Conservation (phyloP, 2,888 invertebrate species). For the Pollenia angustigena region DNA sequence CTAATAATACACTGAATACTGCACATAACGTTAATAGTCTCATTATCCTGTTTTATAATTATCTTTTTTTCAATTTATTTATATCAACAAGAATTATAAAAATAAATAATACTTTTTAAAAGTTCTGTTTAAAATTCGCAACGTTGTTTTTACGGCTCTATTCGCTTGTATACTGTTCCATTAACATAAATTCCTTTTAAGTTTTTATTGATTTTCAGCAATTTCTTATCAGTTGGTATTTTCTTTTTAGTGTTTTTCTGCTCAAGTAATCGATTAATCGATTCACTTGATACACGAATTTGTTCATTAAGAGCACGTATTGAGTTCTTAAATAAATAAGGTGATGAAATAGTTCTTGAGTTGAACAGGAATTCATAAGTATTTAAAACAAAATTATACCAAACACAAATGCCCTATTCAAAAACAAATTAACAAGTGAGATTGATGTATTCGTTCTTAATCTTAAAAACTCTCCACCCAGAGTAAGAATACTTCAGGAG, state of each 20-base stretch:
- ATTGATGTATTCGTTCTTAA: too few species aligned
- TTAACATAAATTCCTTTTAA: constrained; percentile 67
- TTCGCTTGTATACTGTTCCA: constrained; percentile 70
- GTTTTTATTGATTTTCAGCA: constrained; percentile 69
- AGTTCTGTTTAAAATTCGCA: constrained; percentile 30
- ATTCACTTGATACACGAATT: not conserved
- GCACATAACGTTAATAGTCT: constrained; percentile 83
- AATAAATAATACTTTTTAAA: constrained; percentile 26
- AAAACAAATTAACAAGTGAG: too few species aligned
- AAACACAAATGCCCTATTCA: too few species aligned
- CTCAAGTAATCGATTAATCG: constrained; percentile 37
- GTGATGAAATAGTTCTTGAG: not conserved
- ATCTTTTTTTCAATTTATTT: not conserved
- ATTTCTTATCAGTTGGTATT: constrained; percentile 66
- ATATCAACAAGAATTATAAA: not conserved
- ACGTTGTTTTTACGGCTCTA: constrained; percentile 62
- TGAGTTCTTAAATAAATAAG: not conserved
- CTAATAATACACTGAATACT: constrained; percentile 46
- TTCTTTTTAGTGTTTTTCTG: constrained; percentile 12
- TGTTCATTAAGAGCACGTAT: not conserved
- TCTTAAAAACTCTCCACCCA: too few species aligned
- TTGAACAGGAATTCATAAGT: too few species aligned
- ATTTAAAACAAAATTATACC: too few species aligned
- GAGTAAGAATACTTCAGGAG: too few species aligned
- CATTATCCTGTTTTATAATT: constrained; percentile 86